phyloP scores from a whole-genome alignment of 2,797 vertebrate species.

The Anguilla obscura region DNA sequence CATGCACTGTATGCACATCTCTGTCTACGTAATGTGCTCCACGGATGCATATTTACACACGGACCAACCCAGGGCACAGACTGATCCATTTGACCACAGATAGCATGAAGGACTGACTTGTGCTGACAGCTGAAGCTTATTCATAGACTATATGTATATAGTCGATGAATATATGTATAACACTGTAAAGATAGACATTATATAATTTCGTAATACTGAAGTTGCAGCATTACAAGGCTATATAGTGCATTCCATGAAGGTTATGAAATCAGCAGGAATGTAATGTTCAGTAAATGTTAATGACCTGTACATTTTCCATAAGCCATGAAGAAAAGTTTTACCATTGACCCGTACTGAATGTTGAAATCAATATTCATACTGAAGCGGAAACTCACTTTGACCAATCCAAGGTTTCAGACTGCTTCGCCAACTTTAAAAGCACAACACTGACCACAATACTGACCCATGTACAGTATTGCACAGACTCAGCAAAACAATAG shows the following conservation, averaged over 20 bases:
- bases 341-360: not conserved
- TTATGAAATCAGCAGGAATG: not conserved
- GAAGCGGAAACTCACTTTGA: conserved; percentile 23
- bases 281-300: conserved; percentile 6
- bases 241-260: not conserved
- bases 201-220: not conserved
- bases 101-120: not conserved
- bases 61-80: conserved; percentile 35
- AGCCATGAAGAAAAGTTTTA: not conserved
- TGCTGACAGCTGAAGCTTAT: conserved; percentile 7
- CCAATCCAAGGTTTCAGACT: conserved; percentile 42
- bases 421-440: conserved; percentile 34
- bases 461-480: conserved; percentile 3
- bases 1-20: conserved; percentile 61
- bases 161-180: not conserved
- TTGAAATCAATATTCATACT: conserved; percentile 8
- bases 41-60: conserved; percentile 53
- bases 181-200: not conserved
- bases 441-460: conserved; percentile 6
- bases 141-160: not conserved
- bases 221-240: not conserved
- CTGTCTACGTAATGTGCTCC: conserved; percentile 57
- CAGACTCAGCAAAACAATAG: conserved; percentile 21
- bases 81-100: conserved; percentile 19
- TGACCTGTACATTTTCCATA: not conserved